Evolutionary conservation across 1,140 invertebrate species (phyloP).

Genomic region (Habropoda laboriosa): DNA sequence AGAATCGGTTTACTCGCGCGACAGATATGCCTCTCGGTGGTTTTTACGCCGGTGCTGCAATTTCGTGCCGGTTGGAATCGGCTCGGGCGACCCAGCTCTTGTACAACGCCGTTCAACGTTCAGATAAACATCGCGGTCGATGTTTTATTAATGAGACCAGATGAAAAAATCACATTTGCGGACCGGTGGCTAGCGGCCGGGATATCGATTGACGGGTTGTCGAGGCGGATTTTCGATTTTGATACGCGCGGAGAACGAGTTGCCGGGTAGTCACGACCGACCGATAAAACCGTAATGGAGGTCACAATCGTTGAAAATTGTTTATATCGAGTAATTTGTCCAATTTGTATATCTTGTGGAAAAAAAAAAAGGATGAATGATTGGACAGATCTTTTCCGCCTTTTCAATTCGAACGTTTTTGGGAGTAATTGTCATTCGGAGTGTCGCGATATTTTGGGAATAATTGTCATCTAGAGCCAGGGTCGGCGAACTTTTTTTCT

Average conservation of each 20-base stretch:
- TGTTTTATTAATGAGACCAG: neutral
- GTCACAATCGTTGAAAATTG: neutral
- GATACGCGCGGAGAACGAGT: neutral
- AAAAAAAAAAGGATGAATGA: no score
- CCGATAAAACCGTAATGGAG: neutral
- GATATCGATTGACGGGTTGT: neutral
- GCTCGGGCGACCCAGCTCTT: neutral
- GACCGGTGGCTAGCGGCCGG: no score
- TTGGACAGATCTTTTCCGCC: no score
- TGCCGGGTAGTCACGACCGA: neutral
- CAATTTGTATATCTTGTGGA: neutral
- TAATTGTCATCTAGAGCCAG: no score
- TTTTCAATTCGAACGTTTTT: no score
- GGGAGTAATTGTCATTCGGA: no score
- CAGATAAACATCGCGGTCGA: neutral
- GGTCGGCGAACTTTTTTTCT: no score
- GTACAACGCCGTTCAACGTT: neutral
- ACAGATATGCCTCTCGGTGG: neutral
- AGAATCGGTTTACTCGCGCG: neutral
- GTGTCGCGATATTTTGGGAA: no score
- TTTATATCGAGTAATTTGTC: neutral
- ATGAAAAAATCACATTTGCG: neutral
- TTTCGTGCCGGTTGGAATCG: neutral
- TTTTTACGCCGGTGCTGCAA: neutral
- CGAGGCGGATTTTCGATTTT: neutral